Evolutionary conservation across 1,140 invertebrate species (phyloP), one percentile per base, ranked within the genome.

Genomic region (Liolophura sinensis): DNA sequence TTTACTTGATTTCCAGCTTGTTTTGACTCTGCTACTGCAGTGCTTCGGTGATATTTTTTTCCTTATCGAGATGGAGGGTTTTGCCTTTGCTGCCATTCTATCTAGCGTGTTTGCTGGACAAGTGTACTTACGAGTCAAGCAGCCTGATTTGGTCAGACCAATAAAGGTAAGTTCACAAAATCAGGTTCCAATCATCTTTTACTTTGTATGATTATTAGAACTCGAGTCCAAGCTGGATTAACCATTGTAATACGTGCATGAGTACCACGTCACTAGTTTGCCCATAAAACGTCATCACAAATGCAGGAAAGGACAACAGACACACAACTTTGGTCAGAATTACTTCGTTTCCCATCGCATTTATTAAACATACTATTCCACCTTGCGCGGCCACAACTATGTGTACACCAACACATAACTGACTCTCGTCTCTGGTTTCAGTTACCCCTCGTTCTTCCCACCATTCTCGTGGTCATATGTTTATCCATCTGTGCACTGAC

Each of bases 51-150:
- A 82, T 52, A 80, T 81, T 31, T 78, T 78, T 70, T 81, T 73
- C 66, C 67, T 78, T 64, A 81, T 82, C 47, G 82, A 79, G 59
- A 77, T 80, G 78, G 75, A 76, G 64, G 81, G 77, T 1, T 83
- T 78, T 72, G 77, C 72, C 25, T 81, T 82, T 74, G 78, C 75
- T 4, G 64, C 76, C 25, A 70, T 83, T 25, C 64, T 81, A 1
- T 71, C 73, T 22, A 74, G 79, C 52, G 78, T 79, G 25, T 78
- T 82, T 76, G 79, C 75, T 56, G 77, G 78, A 48, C 78, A 81
- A 59, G 71, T 78, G 16, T 80, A 75, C 50, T 72, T 81, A 12
- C 57, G 81, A 54, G 78, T 66, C 54, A 81, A 76, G 64, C 72
- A 78, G 51, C 78, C 78, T n/a, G 51, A 81, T 54, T 27, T 82